Percentiles rank a stretch among this genome's conserved stretches.
phyloP scores from a whole-genome alignment of 2,888 invertebrate genomes.

The Acanthosepion esculentum region DNA sequence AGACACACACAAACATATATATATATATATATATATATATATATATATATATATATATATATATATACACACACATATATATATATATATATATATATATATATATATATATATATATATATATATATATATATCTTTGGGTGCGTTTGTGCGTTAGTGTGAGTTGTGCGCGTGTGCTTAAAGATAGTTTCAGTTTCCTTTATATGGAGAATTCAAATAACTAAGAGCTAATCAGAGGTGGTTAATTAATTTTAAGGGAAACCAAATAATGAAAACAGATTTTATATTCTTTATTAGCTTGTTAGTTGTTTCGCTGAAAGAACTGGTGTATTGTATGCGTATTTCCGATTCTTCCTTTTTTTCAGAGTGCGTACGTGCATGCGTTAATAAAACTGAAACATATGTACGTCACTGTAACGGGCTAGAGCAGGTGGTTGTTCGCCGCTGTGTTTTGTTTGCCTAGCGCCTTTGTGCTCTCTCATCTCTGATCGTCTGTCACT shows the following conservation, averaged over 20 bases:
- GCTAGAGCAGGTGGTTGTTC: neutral
- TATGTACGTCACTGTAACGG: neutral
- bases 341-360: neutral
- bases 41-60: neutral
- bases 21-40: neutral
- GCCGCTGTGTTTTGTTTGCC: slow-evolving; percentile 10
- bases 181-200: neutral
- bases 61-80: too few relatives aligned
- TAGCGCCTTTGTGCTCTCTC: neutral
- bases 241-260: neutral
- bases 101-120: neutral
- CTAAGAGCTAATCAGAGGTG: neutral
- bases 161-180: neutral
- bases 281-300: neutral
- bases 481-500: slow-evolving; percentile 20
- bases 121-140: too few relatives aligned
- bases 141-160: neutral
- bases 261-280: neutral
- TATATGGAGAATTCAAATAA: neutral
- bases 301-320: neutral
- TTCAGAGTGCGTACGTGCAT: neutral
- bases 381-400: neutral
- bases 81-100: neutral
- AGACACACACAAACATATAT: too few relatives aligned
- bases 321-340: neutral